These are phyloP conservation scores for Drosophila athabasca DNA, from an alignment of 1,140 invertebrate species.

Conservation along the genomic window DNA sequence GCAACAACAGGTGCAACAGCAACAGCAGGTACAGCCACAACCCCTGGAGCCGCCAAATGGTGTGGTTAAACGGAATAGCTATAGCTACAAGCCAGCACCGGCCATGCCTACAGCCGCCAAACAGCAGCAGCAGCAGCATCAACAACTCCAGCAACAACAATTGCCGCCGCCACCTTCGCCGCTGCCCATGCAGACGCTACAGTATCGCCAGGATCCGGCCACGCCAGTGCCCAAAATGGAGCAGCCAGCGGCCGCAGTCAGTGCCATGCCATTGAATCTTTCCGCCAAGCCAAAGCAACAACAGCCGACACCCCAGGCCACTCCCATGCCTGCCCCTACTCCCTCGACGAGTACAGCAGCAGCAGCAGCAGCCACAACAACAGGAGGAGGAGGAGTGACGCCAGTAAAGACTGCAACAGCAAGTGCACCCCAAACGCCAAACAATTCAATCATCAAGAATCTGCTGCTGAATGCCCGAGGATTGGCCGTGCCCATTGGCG, in stretches of 20 bases:
- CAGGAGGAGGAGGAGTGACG: not conserved
- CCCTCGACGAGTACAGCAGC: conserved; percentile 24
- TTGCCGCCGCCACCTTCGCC: conserved; percentile 49
- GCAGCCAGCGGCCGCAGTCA: conserved; percentile 15
- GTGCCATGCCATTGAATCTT: conserved; percentile 47
- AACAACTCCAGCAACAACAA: conserved; percentile 31
- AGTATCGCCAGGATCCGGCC: conserved; percentile 66
- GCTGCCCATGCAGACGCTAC: conserved; percentile 53
- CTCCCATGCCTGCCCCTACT: no score
- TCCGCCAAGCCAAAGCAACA: conserved; percentile 41
- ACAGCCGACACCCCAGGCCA: no score
- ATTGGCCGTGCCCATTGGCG: conserved; percentile 84
- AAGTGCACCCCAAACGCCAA: conserved; percentile 61
- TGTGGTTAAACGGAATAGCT: conserved; percentile 43
- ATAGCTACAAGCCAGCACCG: conserved; percentile 37
- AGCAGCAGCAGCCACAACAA: no score
- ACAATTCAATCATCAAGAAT: conserved; percentile 93
- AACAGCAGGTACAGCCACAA: conserved; percentile 38
- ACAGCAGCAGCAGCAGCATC: conserved; percentile 12
- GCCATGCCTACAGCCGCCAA: conserved; percentile 2
- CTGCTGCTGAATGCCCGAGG: conserved; percentile 89
- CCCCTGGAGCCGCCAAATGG: conserved; percentile 58
- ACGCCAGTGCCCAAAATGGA: conserved; percentile 58
- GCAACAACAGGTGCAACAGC: conserved; percentile 46
- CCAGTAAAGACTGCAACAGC: conserved; percentile 2